Base-by-base conservation (phyloP, 2,797 vertebrate species). In the Bovichtus variegatus region DNA sequence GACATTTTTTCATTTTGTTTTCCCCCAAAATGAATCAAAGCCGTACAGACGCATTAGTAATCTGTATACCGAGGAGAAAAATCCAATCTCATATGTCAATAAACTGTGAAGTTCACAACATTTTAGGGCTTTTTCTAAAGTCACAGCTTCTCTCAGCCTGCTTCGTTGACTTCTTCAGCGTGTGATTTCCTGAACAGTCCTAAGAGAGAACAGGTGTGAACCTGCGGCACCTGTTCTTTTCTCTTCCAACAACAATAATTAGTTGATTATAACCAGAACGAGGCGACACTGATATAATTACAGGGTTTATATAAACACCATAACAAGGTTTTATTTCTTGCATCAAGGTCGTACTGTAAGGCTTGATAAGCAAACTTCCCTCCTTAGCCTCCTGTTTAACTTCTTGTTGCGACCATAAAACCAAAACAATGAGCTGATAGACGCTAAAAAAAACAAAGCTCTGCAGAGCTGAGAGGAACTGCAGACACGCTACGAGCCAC, bases 121-220 rank as follows among this genome's bases (percentile, higher is more conserved):
- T 38, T 68, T 64, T 2, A 44, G 19, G n/a, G 5, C 7, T 38
- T 36, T 36, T 51, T 18, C 19, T 43, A 12, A 19, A 18, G 21
- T 57, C 25, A 36, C 19, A 27, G 36, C 36, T 46, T 66, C 61
- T 31, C 19, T 69, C 46, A 23, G 23, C n/a, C 47, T 55, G 74
- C 43, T 21, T 65, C 70, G 10, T 2, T 49, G 51, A 54, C 27
- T 77, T 44, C 36, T 41, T 38, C 74, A 36, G 50, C 23, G 18
- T 16, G 31, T 49, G 50, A 46, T 49, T 15, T 60, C n/a, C 29
- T 7, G 40, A 18, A 6, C 53, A 38, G 68, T 64, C 72, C 55
- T 29, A 29, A 58, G 73, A 83, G 73, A 61, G 61, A 81, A 58
- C 83, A 85, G 80, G 46, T 68, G 65, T 68, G 63, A 75, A 50